Conservation (phyloP, 1,140 invertebrate genomes). For the Pseudobourletiella spinata region DNA sequence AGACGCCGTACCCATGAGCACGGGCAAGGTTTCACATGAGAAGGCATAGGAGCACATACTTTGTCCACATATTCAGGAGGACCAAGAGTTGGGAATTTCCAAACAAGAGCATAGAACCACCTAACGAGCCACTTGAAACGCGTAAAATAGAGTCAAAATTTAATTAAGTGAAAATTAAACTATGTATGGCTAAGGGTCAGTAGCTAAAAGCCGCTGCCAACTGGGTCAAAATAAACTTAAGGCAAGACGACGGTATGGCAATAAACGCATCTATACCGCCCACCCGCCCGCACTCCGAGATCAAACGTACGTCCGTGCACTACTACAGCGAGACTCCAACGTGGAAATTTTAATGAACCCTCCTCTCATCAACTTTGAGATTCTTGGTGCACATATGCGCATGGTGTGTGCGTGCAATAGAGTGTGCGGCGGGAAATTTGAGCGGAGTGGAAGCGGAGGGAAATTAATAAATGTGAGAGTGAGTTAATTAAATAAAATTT, state of each 20-base stretch:
- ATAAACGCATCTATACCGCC: neutral
- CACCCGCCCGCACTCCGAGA: neutral
- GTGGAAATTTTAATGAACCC: conserved; percentile 11
- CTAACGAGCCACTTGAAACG: neutral
- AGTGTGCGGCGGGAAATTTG: conserved; percentile 14
- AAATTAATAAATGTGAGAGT: conserved; percentile 25
- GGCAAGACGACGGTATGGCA: neutral
- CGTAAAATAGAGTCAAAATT: neutral
- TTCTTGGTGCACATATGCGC: too few species aligned
- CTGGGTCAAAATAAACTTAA: neutral
- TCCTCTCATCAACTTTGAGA: too few species aligned
- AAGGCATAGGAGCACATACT: neutral
- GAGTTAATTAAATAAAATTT: conserved; percentile 20
- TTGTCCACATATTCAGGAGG: too few species aligned
- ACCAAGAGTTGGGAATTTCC: neutral
- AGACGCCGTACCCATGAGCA: too few species aligned
- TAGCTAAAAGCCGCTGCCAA: too few species aligned
- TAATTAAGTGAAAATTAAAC: neutral
- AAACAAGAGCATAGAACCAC: neutral
- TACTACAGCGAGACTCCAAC: neutral
- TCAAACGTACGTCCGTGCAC: neutral
- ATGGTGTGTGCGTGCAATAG: conserved; percentile 11
- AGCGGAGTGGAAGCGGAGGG: neutral
- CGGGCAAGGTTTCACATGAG: too few species aligned
- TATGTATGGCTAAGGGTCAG: too few species aligned